Percentiles rank a stretch among this genome's conserved stretches.
phyloP scores from a whole-genome alignment of 2,113 vertebrate genomes.

The Rhinopithecus roxellana region DNA sequence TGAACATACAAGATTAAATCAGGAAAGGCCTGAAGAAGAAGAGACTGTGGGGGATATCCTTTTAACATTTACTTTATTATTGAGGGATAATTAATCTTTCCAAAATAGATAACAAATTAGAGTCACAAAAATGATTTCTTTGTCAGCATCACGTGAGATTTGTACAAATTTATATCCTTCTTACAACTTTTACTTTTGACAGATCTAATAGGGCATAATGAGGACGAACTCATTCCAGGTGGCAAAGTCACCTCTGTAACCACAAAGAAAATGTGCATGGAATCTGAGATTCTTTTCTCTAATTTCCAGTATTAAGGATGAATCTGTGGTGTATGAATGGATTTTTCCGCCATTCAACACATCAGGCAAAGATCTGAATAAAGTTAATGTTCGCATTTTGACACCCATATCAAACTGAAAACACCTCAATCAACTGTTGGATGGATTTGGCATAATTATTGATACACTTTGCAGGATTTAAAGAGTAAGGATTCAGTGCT shows the following conservation, averaged over 20 bases:
- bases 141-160: not conserved
- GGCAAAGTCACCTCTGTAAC: constrained; percentile 52
- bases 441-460: constrained; percentile 79
- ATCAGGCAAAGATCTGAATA: constrained; percentile 73
- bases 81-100: constrained; percentile 14
- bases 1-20: not conserved
- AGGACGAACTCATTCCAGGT: constrained; percentile 42
- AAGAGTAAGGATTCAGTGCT: constrained; percentile 75
- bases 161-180: constrained; percentile 34
- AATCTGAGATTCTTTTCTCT: constrained; percentile 42
- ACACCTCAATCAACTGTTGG: constrained; percentile 78
- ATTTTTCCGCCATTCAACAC: constrained; percentile 68
- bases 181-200: constrained; percentile 41
- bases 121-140: constrained; percentile 7
- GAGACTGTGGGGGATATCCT: not conserved
- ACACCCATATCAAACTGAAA: constrained; percentile 77
- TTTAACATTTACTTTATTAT: not conserved
- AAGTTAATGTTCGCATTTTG: constrained; percentile 73
- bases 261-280: constrained; percentile 28
- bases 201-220: constrained; percentile 24
- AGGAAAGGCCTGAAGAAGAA: not conserved
- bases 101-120: not conserved
- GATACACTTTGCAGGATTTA: constrained; percentile 74
- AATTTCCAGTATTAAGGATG: constrained; percentile 55
- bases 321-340: constrained; percentile 70